A percentile compares a stretch with the other conserved stretches of the same genome.
These are phyloP conservation scores for Eurosta solidaginis DNA, from an alignment of 1,140 invertebrate species.

Conservation along the genomic window DNA sequence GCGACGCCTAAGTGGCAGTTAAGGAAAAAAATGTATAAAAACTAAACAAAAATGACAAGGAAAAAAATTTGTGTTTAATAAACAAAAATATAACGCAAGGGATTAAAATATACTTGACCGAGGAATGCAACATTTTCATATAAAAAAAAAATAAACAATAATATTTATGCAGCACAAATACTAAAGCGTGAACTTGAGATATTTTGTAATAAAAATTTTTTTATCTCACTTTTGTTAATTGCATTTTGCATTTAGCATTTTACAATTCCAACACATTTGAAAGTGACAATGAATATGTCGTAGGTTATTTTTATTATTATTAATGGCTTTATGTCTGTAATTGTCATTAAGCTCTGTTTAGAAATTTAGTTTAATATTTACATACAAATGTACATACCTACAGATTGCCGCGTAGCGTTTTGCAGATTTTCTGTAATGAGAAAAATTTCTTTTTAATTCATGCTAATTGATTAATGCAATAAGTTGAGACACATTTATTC, in stretches of 20 bases:
- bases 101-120: too few species aligned
- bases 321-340: slow-evolving; percentile 12
- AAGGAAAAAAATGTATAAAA: too few species aligned
- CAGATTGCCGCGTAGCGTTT: neutral
- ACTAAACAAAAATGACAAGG: too few species aligned
- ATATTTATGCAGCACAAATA: neutral
- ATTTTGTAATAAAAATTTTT: neutral
- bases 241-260: neutral
- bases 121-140: too few species aligned
- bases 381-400: neutral
- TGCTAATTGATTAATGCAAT: slow-evolving; percentile 11
- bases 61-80: too few species aligned
- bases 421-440: slow-evolving; percentile 19
- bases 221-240: neutral
- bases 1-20: neutral
- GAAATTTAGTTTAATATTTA: neutral
- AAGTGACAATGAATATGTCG: neutral
- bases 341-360: neutral
- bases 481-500: slow-evolving; percentile 1
- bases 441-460: slow-evolving; percentile 22
- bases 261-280: neutral
- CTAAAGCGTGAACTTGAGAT: neutral
- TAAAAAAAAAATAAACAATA: too few species aligned
- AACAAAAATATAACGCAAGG: too few species aligned
- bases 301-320: slow-evolving; percentile 19